Evolutionary conservation across 2,888 invertebrate genomes (phyloP), one percentile per base, ranked within the genome.

Genomic region (Sturmia bella): DNA sequence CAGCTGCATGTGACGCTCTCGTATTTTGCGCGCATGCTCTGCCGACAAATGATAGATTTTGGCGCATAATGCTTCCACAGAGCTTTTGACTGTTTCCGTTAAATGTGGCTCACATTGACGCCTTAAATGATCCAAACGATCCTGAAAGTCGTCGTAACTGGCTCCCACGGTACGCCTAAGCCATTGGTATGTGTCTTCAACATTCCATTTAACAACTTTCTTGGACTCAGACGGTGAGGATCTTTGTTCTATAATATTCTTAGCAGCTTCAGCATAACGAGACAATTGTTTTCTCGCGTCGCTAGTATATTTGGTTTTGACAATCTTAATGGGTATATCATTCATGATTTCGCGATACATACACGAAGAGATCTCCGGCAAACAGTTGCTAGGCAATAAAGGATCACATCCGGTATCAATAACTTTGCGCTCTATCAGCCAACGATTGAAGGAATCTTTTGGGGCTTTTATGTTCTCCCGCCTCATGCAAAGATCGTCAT

Each of bases 281-380:
- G 96, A 96, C 24, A 99, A 92, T 89, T 99, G 98, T 90, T 98
- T 98, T 39, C 98, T 93, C 0, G 98, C 98, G 92, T 99, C 99
- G 0, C 96, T 84, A 3, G 98, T 97, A 88, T 97, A 98, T 91
- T 98, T 98, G 9, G 98, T 98, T 90, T 97, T 95, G n/a, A 96
- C 94, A 79, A 99, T 93, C 91, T 98, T 98, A 80, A 99, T 97
- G 11, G 99, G 99, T 89, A 99, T 97, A 91, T 99, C 98, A 91
- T 98, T 97, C 97, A 99, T 98, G 69, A 99, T 97, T 92, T 99
- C 99, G 84, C 97, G 95, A 91, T 98, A 98, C 98, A 99, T 98
- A 1, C 96, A 96, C 89, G 95, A 94, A 5, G 98, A 98, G 86
- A 99, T 95, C 91, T 98, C 98, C 1, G 97, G 96, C 85, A 95